Evolutionary conservation across 2,888 invertebrate species (phyloP), one percentile per base, ranked within the genome.

Genomic region (Apotomis capreana): DNA sequence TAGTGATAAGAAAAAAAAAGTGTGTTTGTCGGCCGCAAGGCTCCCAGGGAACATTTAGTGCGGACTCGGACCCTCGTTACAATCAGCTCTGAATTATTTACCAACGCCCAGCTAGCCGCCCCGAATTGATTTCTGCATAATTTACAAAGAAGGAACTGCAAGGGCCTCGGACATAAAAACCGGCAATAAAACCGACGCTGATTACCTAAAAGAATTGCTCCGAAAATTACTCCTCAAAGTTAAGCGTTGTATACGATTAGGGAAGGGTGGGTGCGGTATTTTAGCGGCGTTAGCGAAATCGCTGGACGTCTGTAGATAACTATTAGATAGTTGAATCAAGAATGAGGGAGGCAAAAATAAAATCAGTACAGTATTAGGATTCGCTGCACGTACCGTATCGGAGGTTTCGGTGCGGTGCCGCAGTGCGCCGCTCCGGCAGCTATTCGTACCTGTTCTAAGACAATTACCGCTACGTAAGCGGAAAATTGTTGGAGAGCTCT

Each of bases 381-480:
- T 89, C 92, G 76, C 87, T 84, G 84, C 92, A 92, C 92, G 92
- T 91, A 82, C 79, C 84, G 87, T 85, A 87, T 89, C 87, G 87
- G 86, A 85, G 89, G 89, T 87, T 90, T 87, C 84, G 84, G 84
- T 84, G 88, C 86, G 84, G 84, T 71, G 74, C 89, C 90, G 91
- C 91, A 91, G 81, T 89, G 90, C 91, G 90, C 89, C 81, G 77
- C 79, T 83, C 83, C 83, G 79, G 84, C 85, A 85, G 81, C 84
- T 87, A 83, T 83, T 83, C 83, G 81, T 89, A 88, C 88, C 89
- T 89, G 86, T 85, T 88, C 86, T 88, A 85, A 90, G 89, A 91
- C 90, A 92, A 92, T 91, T 91, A 91, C 91, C 86, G 87, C 89
- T 86, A 88, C 89, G 89, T 89, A 90, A 91, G 89, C 91, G 89